Conservation (phyloP, 2,797 vertebrate genomes). For the Argentina silus region DNA sequence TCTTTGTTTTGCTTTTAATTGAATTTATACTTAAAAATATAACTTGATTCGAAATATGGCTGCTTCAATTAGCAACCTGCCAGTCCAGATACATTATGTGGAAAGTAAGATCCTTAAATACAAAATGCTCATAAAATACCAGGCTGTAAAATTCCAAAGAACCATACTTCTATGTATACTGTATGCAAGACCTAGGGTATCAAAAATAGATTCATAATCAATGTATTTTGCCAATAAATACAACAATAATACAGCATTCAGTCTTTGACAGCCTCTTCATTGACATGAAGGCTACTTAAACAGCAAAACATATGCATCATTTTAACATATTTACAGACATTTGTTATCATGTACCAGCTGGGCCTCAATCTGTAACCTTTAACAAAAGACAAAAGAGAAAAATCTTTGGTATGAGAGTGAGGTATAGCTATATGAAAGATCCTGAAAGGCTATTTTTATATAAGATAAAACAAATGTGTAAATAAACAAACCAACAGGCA, state of each 20-base stretch:
- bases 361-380: constrained; percentile 13
- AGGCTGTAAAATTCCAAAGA: constrained; percentile 32
- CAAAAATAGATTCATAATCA: constrained; percentile 55
- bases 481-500: not conserved
- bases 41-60: constrained; percentile 28
- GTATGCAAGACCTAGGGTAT: constrained; percentile 48
- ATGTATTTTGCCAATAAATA: constrained; percentile 59
- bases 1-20: constrained; percentile 35
- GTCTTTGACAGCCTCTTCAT: constrained; percentile 2
- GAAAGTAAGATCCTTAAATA: constrained; percentile 26
- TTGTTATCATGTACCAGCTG: constrained; percentile 10
- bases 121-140: constrained; percentile 41
- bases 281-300: not conserved
- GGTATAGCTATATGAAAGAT: constrained; percentile 25
- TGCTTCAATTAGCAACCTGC: constrained; percentile 35
- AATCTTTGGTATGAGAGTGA: constrained; percentile 54
- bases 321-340: constrained; percentile 28
- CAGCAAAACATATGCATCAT: not conserved
- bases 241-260: not conserved
- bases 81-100: constrained; percentile 17
- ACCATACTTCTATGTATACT: constrained; percentile 1
- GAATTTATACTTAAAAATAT: constrained; percentile 43
- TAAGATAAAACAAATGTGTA: not conserved
- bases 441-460: not conserved
- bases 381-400: not conserved